phyloP scores from a whole-genome alignment of 2,888 invertebrate species.

The Oligia fasciuncula region DNA sequence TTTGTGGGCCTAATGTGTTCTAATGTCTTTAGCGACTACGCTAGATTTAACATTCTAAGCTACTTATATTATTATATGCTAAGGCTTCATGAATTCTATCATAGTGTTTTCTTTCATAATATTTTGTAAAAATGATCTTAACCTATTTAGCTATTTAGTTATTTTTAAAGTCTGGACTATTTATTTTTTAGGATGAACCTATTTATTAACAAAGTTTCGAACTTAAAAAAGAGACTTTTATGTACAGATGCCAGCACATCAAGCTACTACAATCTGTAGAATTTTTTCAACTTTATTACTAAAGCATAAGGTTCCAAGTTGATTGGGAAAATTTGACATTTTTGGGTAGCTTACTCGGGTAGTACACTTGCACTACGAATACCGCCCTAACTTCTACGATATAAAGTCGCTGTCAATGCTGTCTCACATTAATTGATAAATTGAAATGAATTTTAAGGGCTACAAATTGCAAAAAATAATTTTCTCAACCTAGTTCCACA shows the following conservation, averaged over 20 bases:
- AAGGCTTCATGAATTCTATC: background rate
- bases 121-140: background rate
- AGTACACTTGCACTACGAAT: background rate
- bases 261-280: too few species aligned
- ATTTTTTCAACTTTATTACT: too few species aligned
- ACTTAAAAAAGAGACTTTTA: background rate
- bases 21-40: background rate
- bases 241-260: too few species aligned
- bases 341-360: too few species aligned
- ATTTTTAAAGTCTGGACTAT: background rate
- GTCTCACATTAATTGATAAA: background rate
- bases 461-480: slow-evolving; percentile 15
- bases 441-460: slow-evolving; percentile 5
- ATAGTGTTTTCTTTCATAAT: background rate
- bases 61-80: background rate
- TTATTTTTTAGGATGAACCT: background rate
- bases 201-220: background rate
- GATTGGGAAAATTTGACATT: too few species aligned
- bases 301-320: too few species aligned
- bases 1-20: slow-evolving; percentile 2
- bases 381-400: background rate
- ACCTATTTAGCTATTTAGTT: background rate
- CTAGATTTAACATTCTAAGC: background rate
- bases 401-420: background rate
- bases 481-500: background rate